Evolutionary conservation across 2,888 invertebrate genomes (phyloP), one percentile per base, ranked within the genome.

Genomic region (Cetonia aurata): DNA sequence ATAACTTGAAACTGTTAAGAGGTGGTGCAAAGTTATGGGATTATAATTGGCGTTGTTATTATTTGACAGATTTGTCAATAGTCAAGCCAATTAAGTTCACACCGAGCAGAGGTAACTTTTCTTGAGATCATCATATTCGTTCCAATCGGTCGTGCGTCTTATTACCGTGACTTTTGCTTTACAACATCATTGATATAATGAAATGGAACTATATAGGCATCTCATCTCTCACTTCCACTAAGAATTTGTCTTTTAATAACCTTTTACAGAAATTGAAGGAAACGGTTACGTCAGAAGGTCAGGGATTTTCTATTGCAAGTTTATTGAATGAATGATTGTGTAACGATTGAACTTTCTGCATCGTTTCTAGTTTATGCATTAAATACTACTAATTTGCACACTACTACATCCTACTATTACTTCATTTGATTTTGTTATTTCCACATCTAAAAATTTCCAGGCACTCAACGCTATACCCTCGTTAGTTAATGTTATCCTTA

Each of bases 21-120:
- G 6, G 1, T 48, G 15, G 48, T 17, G 13, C 48, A 13, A 37
- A 67, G 55, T 53, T 55, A 55, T 33, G 8, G 41, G 41, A 25
- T 52, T 55, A 67, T 67, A 67, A 67, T 67, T 67, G 44, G 31
- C 42, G 67, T 67, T 37, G 9, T 37, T 42, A 55, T 55, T 15
- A 25, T 33, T 42, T 55, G 55, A 55, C 67, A 67, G 53, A 55
- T 67, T 67, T 67, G 55, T 67, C 55, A 67, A 67, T 44, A 44
- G 67, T 17, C 42, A 19, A 19, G 44, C 50, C 50, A 67, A 67
- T 67, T 67, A 53, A 67, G 53, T 44, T 67, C 55, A 50, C 53
- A 44, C 25, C 55, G 52, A 41, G 19, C 4, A 19, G 53, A 55
- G 15, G 44, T 31, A 12, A 44, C 15, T 42, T 41, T 8, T 33